Conservation (phyloP, 2,113 vertebrate genomes). For the Oreochromis aureus region DNA sequence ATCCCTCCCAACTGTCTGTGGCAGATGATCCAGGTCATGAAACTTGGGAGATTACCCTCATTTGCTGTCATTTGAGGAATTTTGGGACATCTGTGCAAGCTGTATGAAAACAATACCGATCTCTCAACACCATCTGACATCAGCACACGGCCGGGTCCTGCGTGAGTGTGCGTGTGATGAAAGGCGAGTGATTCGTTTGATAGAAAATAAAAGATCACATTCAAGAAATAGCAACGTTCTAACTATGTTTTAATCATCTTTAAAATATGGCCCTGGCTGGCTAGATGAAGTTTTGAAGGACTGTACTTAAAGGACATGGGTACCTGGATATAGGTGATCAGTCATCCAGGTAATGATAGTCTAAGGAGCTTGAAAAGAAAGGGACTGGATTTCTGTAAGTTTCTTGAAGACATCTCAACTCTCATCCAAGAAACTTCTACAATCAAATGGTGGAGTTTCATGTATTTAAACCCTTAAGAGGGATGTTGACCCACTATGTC, state of each 20-base stretch:
- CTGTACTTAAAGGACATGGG: background rate
- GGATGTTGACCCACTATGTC: background rate
- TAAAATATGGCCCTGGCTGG: background rate
- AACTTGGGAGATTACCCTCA: constrained; percentile 34
- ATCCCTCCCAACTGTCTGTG: background rate
- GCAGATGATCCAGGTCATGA: constrained; percentile 39
- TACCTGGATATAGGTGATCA: too few species aligned
- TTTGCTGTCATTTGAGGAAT: constrained; percentile 30
- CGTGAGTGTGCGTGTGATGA: background rate
- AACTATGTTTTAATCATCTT: background rate
- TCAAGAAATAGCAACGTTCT: background rate
- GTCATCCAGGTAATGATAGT: background rate
- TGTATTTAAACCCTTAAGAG: background rate
- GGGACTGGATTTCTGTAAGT: rapidly evolving
- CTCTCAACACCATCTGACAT: background rate
- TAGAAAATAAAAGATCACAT: background rate
- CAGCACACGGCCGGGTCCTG: background rate
- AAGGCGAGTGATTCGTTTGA: background rate
- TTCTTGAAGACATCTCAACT: background rate
- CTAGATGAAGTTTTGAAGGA: background rate
- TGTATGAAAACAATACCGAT: constrained; percentile 2
- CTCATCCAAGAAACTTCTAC: background rate
- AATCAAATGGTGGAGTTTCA: background rate
- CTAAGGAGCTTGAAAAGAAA: background rate
- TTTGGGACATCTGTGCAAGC: constrained; percentile 28